A percentile compares a stretch with the other conserved stretches of the same genome.
These are phyloP conservation scores for Narcine bancroftii DNA, from an alignment of 2,113 vertebrate species.

Conservation along the genomic window DNA sequence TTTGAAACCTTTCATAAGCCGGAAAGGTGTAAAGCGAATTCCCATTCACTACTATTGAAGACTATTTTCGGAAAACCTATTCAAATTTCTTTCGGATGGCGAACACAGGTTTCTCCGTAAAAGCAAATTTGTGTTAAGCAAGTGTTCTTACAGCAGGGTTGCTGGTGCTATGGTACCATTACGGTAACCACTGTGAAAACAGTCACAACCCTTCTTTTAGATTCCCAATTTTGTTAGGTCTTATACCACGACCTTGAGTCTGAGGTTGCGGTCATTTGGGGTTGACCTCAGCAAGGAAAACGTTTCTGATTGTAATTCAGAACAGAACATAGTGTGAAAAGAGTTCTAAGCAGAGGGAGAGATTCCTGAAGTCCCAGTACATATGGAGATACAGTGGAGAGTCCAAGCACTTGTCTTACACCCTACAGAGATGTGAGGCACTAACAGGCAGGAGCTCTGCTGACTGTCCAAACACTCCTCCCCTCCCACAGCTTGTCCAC, in stretches of 20 bases:
- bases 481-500: not conserved
- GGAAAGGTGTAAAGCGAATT: too few relatives aligned
- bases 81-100: too few relatives aligned
- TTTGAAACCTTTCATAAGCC: too few relatives aligned
- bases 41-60: too few relatives aligned
- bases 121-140: too few relatives aligned
- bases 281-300: not conserved
- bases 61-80: too few relatives aligned
- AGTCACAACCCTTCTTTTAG: too few relatives aligned
- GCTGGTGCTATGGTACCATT: too few relatives aligned
- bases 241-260: not conserved
- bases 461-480: not conserved
- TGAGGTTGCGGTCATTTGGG: not conserved
- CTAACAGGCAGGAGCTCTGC: not conserved
- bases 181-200: too few relatives aligned
- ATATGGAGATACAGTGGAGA: not conserved
- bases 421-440: not conserved
- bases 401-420: not conserved
- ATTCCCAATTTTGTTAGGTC: not conserved
- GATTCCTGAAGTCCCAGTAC: not conserved
- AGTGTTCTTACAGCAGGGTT: too few relatives aligned
- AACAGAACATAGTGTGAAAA: not conserved
- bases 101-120: too few relatives aligned
- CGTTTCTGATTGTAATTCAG: not conserved
- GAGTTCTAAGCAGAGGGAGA: not conserved